These are phyloP conservation scores for Gallinago solitaria DNA, from an alignment of 2,797 vertebrate species.

Conservation along the genomic window DNA sequence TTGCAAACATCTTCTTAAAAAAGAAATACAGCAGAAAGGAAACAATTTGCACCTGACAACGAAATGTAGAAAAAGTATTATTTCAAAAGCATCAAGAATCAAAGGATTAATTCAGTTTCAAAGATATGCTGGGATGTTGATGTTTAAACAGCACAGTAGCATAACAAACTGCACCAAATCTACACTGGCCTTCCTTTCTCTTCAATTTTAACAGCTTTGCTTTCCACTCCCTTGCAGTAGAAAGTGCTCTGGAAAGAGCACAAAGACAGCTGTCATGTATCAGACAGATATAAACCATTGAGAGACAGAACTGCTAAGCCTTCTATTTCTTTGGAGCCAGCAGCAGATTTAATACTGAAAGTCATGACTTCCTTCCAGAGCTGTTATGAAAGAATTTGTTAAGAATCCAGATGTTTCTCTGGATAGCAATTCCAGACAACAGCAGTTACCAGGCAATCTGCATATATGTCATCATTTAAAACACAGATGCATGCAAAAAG, in stretches of 20 bases:
- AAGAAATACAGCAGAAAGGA: background rate
- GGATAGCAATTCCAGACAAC: background rate
- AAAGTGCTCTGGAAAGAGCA: background rate
- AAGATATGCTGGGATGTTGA: background rate
- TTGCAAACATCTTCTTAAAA: background rate
- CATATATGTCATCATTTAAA: background rate
- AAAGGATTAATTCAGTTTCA: background rate
- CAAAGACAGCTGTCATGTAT: background rate
- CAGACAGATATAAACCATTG: background rate
- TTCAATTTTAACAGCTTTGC: background rate
- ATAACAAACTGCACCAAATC: background rate
- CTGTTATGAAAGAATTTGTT: background rate
- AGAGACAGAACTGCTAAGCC: background rate
- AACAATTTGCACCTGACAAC: background rate
- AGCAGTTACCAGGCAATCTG: background rate
- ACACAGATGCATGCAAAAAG: background rate
- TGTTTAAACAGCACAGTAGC: background rate
- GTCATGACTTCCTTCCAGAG: background rate
- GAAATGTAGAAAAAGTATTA: background rate
- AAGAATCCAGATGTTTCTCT: conserved; percentile 4
- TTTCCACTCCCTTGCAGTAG: background rate
- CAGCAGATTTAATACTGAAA: background rate
- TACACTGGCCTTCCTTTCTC: background rate
- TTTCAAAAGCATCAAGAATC: background rate
- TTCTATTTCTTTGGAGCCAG: background rate